Evolutionary conservation across 2,888 invertebrate genomes (phyloP).

Genomic region (Bembecia ichneumoniformis): DNA sequence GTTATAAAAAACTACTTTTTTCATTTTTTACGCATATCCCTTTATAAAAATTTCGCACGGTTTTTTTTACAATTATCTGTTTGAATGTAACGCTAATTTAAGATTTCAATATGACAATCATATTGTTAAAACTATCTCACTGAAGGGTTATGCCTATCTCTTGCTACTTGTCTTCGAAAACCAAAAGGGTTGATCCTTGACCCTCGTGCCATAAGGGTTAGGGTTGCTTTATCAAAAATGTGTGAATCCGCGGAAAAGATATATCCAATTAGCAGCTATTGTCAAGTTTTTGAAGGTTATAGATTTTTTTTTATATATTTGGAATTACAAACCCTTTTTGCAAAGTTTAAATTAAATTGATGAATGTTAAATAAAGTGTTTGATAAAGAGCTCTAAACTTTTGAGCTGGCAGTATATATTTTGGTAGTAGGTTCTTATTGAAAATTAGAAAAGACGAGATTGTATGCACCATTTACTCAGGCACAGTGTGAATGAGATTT

Average conservation of each 20-base stretch:
- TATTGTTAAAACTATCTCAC: constrained; percentile 13
- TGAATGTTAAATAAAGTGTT: too few species aligned
- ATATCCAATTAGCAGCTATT: constrained; percentile 34
- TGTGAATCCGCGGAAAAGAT: constrained; percentile 35
- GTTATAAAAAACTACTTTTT: constrained; percentile 23
- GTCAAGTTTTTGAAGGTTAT: constrained; percentile 10
- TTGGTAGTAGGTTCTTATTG: too few species aligned
- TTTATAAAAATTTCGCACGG: constrained; percentile 66
- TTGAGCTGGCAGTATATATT: too few species aligned
- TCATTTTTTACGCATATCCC: constrained; percentile 25
- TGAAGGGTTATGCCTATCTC: background rate
- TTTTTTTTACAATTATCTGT: constrained; percentile 52
- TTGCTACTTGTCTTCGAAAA: constrained; percentile 44
- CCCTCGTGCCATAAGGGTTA: constrained; percentile 37
- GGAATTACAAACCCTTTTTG: background rate
- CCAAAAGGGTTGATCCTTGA: constrained; percentile 54
- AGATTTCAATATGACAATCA: constrained; percentile 45
- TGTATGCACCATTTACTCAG: too few species aligned
- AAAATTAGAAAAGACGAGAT: too few species aligned
- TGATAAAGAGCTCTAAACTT: too few species aligned
- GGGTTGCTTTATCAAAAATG: constrained; percentile 37
- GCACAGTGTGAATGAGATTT: too few species aligned
- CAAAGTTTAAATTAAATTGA: background rate
- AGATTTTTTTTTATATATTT: background rate
- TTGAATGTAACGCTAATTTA: constrained; percentile 65